phyloP scores from a whole-genome alignment of 2,888 invertebrate species.

The Pharmacophagus antenor region DNA sequence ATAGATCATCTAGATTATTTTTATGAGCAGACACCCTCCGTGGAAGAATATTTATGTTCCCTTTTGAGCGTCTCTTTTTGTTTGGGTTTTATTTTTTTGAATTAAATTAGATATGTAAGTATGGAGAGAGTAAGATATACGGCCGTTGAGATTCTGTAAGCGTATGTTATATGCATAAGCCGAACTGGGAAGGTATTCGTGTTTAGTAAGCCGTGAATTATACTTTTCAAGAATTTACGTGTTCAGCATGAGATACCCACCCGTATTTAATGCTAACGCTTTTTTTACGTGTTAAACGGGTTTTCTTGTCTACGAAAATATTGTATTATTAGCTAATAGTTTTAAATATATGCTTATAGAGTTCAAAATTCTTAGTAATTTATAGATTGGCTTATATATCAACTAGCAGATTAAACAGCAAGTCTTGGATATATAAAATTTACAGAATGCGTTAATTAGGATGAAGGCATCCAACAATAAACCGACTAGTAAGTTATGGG shows the following conservation, averaged over 20 bases:
- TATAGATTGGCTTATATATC: too few relatives aligned
- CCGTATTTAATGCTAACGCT: not conserved
- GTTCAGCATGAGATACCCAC: not conserved
- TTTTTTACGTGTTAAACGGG: not conserved
- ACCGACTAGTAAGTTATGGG: too few relatives aligned
- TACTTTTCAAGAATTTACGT: slow-evolving; percentile 20
- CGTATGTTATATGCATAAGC: slow-evolving; percentile 21
- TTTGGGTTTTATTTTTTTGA: slow-evolving; percentile 18
- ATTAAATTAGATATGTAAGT: slow-evolving; percentile 22
- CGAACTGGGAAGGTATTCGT: slow-evolving; percentile 3
- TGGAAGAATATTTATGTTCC: slow-evolving; percentile 16
- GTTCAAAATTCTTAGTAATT: too few relatives aligned
- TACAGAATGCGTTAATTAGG: too few relatives aligned
- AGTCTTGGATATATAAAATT: too few relatives aligned
- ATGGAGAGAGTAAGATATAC: slow-evolving; percentile 10
- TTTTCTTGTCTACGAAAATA: too few relatives aligned
- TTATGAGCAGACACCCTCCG: slow-evolving; percentile 13
- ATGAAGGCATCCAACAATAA: too few relatives aligned
- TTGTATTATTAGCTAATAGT: too few relatives aligned
- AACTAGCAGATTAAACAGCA: too few relatives aligned
- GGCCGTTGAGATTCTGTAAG: slow-evolving; percentile 14
- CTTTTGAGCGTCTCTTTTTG: slow-evolving; percentile 16
- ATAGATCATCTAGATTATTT: slow-evolving; percentile 20
- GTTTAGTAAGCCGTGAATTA: slow-evolving; percentile 12
- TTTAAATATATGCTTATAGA: too few relatives aligned